Evolutionary conservation across 2,113 vertebrate species (phyloP).

Genomic region (Osmerus mordax): DNA sequence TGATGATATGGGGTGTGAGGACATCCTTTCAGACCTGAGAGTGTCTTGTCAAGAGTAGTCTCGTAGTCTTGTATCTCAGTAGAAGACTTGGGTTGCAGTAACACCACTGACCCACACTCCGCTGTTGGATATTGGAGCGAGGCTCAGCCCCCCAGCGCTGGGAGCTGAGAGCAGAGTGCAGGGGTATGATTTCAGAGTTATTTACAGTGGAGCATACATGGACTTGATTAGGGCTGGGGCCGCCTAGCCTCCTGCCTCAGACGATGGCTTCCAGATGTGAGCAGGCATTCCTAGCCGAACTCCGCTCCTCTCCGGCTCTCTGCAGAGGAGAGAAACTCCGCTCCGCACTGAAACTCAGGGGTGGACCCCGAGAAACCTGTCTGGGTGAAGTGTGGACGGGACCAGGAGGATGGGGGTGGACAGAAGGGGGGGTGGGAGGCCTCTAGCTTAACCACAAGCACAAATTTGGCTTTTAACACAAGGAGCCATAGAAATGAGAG

Average conservation of each 20-base stretch:
- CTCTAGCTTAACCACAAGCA: constrained; percentile 40
- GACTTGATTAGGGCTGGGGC: constrained; percentile 50
- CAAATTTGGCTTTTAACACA: constrained; percentile 11
- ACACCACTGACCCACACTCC: too few species aligned
- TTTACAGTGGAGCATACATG: constrained; percentile 63
- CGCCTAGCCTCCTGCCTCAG: constrained; percentile 29
- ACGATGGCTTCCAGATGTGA: constrained; percentile 78
- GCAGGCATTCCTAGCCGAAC: constrained; percentile 62
- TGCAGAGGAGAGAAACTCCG: constrained; percentile 46
- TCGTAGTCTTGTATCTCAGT: too few species aligned
- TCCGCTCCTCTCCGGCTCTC: constrained; percentile 11
- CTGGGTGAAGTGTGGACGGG: constrained; percentile 37
- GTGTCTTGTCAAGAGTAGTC: too few species aligned
- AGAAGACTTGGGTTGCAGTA: too few species aligned
- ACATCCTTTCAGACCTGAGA: too few species aligned
- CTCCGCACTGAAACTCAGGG: constrained; percentile 33
- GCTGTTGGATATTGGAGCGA: too few species aligned
- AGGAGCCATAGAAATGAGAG: constrained; percentile 2
- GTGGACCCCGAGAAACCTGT: constrained; percentile 42
- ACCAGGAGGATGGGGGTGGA: constrained; percentile 40
- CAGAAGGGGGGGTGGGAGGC: constrained; percentile 31
- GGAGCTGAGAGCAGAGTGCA: constrained; percentile 15
- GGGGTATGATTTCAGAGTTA: constrained; percentile 59
- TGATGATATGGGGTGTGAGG: too few species aligned
- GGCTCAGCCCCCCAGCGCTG: constrained; percentile 15